These are phyloP conservation scores for Gobio gobio DNA, from an alignment of 2,113 vertebrate species.

Conservation along the genomic window DNA sequence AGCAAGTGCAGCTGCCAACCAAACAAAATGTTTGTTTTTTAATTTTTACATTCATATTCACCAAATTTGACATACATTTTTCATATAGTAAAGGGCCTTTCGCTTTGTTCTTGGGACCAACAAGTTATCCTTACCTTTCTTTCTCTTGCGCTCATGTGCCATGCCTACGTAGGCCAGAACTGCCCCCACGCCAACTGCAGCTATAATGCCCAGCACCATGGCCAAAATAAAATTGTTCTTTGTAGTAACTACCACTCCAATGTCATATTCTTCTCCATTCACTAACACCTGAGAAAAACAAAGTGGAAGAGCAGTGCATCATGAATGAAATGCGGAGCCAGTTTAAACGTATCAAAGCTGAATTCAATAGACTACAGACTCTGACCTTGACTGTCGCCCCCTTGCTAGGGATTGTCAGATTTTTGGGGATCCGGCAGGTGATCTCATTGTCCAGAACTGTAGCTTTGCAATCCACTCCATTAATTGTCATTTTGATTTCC, in stretches of 20 bases:
- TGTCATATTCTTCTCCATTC: slow-evolving; percentile 68
- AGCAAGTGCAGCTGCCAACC: slow-evolving; percentile 65
- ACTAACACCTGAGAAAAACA: slow-evolving; percentile 71
- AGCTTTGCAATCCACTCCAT: slow-evolving; percentile 82
- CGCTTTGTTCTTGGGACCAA: neutral
- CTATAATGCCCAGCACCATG: slow-evolving; percentile 75
- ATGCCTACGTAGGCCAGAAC: slow-evolving; percentile 68
- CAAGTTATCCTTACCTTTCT: slow-evolving; percentile 71
- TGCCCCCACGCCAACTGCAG: slow-evolving; percentile 72
- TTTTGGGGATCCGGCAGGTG: slow-evolving; percentile 83
- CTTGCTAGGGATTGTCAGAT: slow-evolving; percentile 72
- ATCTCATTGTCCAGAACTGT: slow-evolving; percentile 87
- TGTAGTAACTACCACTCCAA: slow-evolving; percentile 80
- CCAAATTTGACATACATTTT: too few relatives aligned
- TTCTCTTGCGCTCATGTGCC: slow-evolving; percentile 74
- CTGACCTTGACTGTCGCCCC: slow-evolving; percentile 82
- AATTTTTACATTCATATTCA: neutral
- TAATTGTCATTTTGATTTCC: slow-evolving; percentile 86
- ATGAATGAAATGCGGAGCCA: neutral
- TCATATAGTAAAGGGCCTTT: too few relatives aligned
- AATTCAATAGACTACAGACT: slow-evolving; percentile 18
- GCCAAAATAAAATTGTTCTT: slow-evolving; percentile 62
- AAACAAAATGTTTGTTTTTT: neutral
- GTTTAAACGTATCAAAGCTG: neutral
- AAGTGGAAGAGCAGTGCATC: neutral